Percentiles rank a stretch among this genome's conserved stretches.
Evolutionary conservation across 2,888 invertebrate genomes (phyloP).

Genomic region (Sturmia bella): DNA sequence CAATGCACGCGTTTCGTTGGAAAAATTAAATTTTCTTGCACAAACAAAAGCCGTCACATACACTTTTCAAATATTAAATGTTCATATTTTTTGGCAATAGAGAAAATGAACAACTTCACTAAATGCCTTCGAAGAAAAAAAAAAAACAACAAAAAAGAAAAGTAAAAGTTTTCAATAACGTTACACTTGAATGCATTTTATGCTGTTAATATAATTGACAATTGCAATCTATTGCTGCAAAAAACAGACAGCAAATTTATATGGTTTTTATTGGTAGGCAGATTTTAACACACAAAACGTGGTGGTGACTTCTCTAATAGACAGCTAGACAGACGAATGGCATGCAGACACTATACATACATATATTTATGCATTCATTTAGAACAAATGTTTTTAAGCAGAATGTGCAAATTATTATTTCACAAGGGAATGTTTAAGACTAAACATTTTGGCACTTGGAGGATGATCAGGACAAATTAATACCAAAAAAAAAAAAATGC

Average conservation of each 20-base stretch:
- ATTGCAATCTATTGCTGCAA: slow-evolving; percentile 48
- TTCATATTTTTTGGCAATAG: slow-evolving; percentile 12
- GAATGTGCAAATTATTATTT: slow-evolving; percentile 57
- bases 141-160: slow-evolving; percentile 31
- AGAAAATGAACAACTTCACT: background rate
- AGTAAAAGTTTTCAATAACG: slow-evolving; percentile 69
- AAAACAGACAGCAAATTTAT: slow-evolving; percentile 8
- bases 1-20: slow-evolving; percentile 75
- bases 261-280: slow-evolving; percentile 60
- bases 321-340: slow-evolving; percentile 12
- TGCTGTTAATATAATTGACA: slow-evolving; percentile 74
- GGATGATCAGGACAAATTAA: too few relatives aligned
- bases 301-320: slow-evolving; percentile 22
- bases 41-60: slow-evolving; percentile 52
- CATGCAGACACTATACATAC: slow-evolving; percentile 5
- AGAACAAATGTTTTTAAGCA: slow-evolving; percentile 62
- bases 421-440: background rate
- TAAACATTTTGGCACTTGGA: too few relatives aligned
- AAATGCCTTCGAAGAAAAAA: slow-evolving; percentile 1
- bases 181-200: slow-evolving; percentile 79
- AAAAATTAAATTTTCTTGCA: slow-evolving; percentile 53
- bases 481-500: too few relatives aligned
- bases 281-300: slow-evolving; percentile 33
- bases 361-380: slow-evolving; percentile 37
- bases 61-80: slow-evolving; percentile 27